Evolutionary conservation across 1,140 invertebrate genomes (phyloP), one percentile per base, ranked within the genome.

Genomic region (Drosophila nigromelanica): DNA sequence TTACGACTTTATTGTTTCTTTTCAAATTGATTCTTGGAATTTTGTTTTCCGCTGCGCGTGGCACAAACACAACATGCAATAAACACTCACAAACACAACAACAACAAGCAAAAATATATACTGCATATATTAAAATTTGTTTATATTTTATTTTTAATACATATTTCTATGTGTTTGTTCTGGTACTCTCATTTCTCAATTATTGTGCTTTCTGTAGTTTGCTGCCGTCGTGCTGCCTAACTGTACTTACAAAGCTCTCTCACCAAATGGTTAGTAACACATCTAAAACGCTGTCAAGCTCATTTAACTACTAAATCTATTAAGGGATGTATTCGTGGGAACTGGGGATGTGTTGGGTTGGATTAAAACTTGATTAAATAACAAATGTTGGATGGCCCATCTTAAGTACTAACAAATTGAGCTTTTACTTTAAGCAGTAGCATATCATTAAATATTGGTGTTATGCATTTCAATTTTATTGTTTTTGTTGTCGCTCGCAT

Each of bases 401-500:
- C 72, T 82, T 87, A 89, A 40, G 39, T 64, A 81, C 85, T 89
- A 89, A 83, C 83, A 89, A 89, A 89, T 89, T 89, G 83, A 89
- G 83, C 83, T 66, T 89, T 87, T 60, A 72, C 62, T 67, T 70
- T 66, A 66, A 50, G 37, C 62, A 50, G 42, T 42, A 69, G 83
- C 76, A 83, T 86, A 83, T 83, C 73, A 54, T 50, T 71, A 37
- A 60, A 73, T 48, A 45, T 73, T 73, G 66, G 72, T 74, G 67
- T 70, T 63, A 68, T 60, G 63, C 55, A 68, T 73, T 73, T 68
- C 63, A 60, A 24, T 45, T 52, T 75, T 71, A 71, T 80, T 75
- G 75, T 77, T 70, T 70, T 58, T 40, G 45, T 60, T 71, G 64
- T 78, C 63, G 51, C 45, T 11, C 42, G 18, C 43, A 62, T 55